phyloP scores from a whole-genome alignment of 2,113 vertebrate genomes.

The Scartelaos histophorus region DNA sequence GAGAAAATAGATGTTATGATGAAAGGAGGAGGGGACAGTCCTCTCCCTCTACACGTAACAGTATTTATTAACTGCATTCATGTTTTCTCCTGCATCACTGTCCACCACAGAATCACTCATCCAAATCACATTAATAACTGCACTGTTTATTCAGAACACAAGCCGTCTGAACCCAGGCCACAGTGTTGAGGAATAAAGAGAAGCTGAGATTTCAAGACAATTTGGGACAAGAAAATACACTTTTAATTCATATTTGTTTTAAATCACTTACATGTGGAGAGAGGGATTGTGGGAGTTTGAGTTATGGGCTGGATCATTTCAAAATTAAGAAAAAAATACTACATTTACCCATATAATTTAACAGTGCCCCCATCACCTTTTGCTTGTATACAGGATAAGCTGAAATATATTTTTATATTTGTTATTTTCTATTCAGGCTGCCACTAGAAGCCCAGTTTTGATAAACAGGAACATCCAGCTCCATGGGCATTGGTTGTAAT shows the following conservation, averaged over 20 bases:
- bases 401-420: not conserved
- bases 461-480: conserved; percentile 10
- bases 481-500: conserved; percentile 30
- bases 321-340: too few species aligned
- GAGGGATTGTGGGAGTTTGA: too few species aligned
- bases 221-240: too few species aligned
- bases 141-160: not conserved
- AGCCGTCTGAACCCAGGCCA: not conserved
- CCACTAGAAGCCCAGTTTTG: conserved; percentile 9
- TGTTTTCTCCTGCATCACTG: conserved; percentile 10
- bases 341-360: too few species aligned
- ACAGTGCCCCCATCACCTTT: too few species aligned
- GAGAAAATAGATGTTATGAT: conserved; percentile 45
- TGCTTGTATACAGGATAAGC: not conserved
- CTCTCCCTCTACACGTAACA: conserved; percentile 22
- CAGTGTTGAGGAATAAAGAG: not conserved
- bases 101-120: not conserved
- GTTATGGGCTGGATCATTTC: too few species aligned
- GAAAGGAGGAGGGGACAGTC: conserved; percentile 39
- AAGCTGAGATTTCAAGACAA: not conserved
- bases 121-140: not conserved
- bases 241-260: not conserved
- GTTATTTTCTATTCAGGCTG: not conserved
- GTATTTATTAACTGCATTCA: conserved; percentile 17
- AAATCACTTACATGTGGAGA: too few species aligned